Evolutionary conservation across 2,888 invertebrate species (phyloP), one percentile per base, ranked within the genome.

Genomic region (Ernsta delagoae): DNA sequence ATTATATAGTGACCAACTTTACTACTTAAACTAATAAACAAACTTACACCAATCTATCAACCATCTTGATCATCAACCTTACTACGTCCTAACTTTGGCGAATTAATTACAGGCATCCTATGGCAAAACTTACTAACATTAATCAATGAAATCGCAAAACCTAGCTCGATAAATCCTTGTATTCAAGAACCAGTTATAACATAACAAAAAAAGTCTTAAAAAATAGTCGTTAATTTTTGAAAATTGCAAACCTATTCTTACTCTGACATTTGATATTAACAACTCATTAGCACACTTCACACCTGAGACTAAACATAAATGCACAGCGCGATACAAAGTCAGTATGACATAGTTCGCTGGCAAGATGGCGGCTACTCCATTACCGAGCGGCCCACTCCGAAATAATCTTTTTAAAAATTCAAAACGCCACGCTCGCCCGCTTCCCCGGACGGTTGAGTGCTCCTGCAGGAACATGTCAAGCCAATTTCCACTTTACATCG

Each of bases 361-460:
- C 69, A 69, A 69, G 63, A 69, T 64, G 74, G 76, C 72, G 79
- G 79, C 82, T 78, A 57, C 84, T 84, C 84, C 83, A 86, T 88
- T 87, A 87, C 83, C 75, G 75, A 70, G 75, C 73, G 75, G 79
- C 65, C 70, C 83, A 82, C 83, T 83, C 83, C 79, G 82, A 85
- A 89, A 90, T 89, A 89, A 89, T 89, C 87, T 86, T 85, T 89
- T 90, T 85, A 88, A 90, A 89, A 88, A 91, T 91, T 90, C 86
- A 89, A 83, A 83, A 79, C 79, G 76, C 45, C 56, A 36, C 64
- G 74, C 78, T 79, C 82, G 79, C 82, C 71, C 50, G 50, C 50
- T 16, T 16, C 71, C 69, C 71, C 70, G 75, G 73, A 12, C 48
- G 12, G 50, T 50, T 50, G 16, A 50, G 50, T 50, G 12, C 50